phyloP scores from a whole-genome alignment of 2,113 vertebrate species.

The Manacus vitellinus region DNA sequence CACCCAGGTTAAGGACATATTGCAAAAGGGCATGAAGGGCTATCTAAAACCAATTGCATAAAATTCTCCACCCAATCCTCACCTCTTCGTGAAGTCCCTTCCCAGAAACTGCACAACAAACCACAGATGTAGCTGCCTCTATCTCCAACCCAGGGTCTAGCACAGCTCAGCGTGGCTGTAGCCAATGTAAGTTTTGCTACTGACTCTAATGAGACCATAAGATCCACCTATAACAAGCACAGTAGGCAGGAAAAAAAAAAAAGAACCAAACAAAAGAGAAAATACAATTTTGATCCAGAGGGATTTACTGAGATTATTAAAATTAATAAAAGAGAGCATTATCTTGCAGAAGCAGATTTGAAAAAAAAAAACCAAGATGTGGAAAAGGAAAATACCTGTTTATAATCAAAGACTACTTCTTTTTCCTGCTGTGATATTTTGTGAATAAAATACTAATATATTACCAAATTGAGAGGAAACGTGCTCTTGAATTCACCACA shows the following conservation, averaged over 20 bases:
- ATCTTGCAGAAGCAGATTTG: background rate
- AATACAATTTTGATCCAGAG: background rate
- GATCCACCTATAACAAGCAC: background rate
- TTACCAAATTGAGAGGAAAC: background rate
- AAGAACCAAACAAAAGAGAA: background rate
- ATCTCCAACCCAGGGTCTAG: background rate
- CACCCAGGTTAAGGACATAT: background rate
- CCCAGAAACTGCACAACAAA: background rate
- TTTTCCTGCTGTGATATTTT: background rate
- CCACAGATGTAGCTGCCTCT: background rate
- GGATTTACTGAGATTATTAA: background rate
- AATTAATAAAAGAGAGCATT: background rate
- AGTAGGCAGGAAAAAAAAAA: background rate
- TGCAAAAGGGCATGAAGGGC: background rate
- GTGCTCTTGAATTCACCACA: background rate
- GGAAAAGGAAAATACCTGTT: background rate
- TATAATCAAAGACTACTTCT: background rate
- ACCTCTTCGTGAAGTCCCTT: background rate
- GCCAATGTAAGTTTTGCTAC: background rate
- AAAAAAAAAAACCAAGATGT: background rate
- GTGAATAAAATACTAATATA: background rate
- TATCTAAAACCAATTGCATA: background rate
- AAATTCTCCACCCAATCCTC: background rate
- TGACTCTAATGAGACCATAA: background rate
- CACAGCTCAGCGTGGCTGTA: accelerated